These are phyloP conservation scores for Calliopsis andreniformis DNA, from an alignment of 1,140 invertebrate species.

Conservation along the genomic window DNA sequence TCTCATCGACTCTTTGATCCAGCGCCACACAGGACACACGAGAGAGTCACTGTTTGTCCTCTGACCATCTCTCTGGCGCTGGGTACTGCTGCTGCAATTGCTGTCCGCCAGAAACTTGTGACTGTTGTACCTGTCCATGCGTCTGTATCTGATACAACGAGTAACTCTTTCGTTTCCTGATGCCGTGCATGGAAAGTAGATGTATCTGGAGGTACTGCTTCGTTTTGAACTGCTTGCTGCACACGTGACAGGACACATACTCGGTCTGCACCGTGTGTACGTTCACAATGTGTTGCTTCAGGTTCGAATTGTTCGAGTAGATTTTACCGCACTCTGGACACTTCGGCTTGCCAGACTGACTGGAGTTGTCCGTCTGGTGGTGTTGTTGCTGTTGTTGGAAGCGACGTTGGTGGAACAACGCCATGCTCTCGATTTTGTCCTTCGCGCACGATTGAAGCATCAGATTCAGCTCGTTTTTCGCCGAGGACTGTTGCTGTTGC, in stretches of 20 bases:
- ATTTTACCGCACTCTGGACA: constrained; percentile 86
- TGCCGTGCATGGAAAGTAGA: constrained; percentile 86
- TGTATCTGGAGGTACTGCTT: constrained; percentile 88
- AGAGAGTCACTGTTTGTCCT: constrained; percentile 71
- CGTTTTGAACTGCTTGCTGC: constrained; percentile 86
- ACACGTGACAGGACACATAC: constrained; percentile 85
- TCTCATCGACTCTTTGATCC: background rate
- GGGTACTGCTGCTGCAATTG: constrained; percentile 68
- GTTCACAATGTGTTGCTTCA: constrained; percentile 89
- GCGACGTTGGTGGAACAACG: constrained; percentile 66
- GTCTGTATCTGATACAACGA: constrained; percentile 77
- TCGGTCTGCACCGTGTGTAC: constrained; percentile 86
- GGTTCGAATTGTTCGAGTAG: constrained; percentile 86
- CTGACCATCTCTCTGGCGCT: constrained; percentile 66
- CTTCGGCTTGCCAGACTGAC: constrained; percentile 81
- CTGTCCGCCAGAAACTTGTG: constrained; percentile 54
- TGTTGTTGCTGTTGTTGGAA: constrained; percentile 44
- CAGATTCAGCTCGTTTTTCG: constrained; percentile 72
- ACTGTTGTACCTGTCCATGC: constrained; percentile 57
- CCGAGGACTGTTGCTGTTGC: constrained; percentile 48
- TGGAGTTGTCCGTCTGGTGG: constrained; percentile 57
- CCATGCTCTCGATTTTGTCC: constrained; percentile 75
- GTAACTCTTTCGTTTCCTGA: constrained; percentile 84
- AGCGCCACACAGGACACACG: constrained; percentile 2
- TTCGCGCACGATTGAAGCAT: constrained; percentile 77